Base-by-base conservation (phyloP, 2,888 invertebrate genomes). In the Ommatoiulus sabulosus region DNA sequence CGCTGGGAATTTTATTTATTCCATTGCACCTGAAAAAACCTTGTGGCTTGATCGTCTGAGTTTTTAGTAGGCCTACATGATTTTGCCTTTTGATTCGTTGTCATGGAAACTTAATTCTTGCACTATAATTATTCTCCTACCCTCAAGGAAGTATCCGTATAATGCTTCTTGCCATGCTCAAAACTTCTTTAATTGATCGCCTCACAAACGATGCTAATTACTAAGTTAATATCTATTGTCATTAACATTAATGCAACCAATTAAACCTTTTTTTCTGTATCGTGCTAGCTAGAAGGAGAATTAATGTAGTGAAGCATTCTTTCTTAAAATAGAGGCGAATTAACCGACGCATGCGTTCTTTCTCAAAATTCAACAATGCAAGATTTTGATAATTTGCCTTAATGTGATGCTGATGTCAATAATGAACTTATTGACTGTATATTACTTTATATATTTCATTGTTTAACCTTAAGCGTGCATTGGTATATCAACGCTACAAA, bases 221-320 rank as follows among this genome's bases (percentile, higher is more conserved):
- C 80, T 24, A 80, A 80, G 80, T 43, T 80, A 80, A 80, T 80
- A 80, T 80, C 12, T 80, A 35, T 80, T 80, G 80, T 80, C 80
- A 80, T 80, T 80, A 80, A 80, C 80, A 35, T 80, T 80, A 80
- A 80, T 80, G 80, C 80, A 80, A 80, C 80, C 80, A 80, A 80
- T 80, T 80, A 80, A 12, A 8, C 52, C 12, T 52, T 52, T 52
- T 52, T 52, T 52, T 72, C 35, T 35, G 35, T 8, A 80, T 24
- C 35, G 2, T 80, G 80, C 12, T 43, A 35, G 80, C 35, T 80
- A 24, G 80, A 15, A 15, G 35, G 80, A 10, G 35, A 80, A 80
- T 80, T 80, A 43, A 35, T 80, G 80, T 80, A 4, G 15, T 35
- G 3, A 35, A 35, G 72, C 8, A 15, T 63, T 7, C 72, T 72